Evolutionary conservation across 2,888 invertebrate genomes (phyloP).

Genomic region (Lymantria dispar): DNA sequence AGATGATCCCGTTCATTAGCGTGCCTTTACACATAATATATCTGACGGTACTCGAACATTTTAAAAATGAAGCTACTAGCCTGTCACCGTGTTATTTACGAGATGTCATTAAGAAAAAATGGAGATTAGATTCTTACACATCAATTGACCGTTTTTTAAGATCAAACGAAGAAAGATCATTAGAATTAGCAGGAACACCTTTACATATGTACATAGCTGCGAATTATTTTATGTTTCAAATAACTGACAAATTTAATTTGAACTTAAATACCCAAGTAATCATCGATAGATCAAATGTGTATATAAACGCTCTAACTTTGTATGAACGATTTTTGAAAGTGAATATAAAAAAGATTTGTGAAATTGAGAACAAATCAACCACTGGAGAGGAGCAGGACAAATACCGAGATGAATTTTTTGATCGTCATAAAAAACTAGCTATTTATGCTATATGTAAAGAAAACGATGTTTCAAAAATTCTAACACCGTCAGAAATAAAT

Average conservation of each 20-base stretch:
- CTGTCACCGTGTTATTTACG: conserved; percentile 29
- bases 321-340: conserved; percentile 37
- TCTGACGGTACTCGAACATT: conserved; percentile 27
- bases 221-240: conserved; percentile 38
- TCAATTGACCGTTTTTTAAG: conserved; percentile 28
- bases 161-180: conserved; percentile 25
- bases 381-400: conserved; percentile 6
- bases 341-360: conserved; percentile 32
- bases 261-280: conserved; percentile 22
- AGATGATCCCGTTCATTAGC: conserved; percentile 34
- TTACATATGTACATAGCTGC: conserved; percentile 43
- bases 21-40: conserved; percentile 37
- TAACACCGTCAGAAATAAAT: conserved; percentile 32
- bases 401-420: conserved; percentile 25
- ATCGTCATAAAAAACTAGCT: conserved; percentile 41
- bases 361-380: conserved; percentile 10
- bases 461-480: conserved; percentile 32
- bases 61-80: conserved; percentile 36
- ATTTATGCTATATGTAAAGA: conserved; percentile 40
- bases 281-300: conserved; percentile 29
- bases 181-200: conserved; percentile 41
- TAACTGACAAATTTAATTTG: conserved; percentile 34
- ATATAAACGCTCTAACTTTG: conserved; percentile 26
- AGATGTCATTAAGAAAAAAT: conserved; percentile 31
- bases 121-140: conserved; percentile 27